These are phyloP conservation scores for Sebastes trivittatus DNA, from an alignment of 2,797 vertebrate genomes.

Conservation along the genomic window DNA sequence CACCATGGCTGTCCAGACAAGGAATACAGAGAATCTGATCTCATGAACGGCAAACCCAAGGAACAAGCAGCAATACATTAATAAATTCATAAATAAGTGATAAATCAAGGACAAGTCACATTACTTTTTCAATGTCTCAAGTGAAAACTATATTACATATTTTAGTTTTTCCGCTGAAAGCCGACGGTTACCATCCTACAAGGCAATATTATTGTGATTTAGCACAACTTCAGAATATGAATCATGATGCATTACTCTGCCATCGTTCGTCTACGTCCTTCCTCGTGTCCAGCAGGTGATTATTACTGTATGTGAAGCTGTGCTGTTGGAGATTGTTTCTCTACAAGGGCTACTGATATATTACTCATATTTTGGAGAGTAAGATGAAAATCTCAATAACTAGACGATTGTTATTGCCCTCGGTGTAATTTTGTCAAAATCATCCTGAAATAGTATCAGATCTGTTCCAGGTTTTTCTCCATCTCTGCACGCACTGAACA, in stretches of 20 bases:
- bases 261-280: neutral
- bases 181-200: neutral
- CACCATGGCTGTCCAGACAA: neutral
- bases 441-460: conserved; percentile 13
- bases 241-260: conserved; percentile 1
- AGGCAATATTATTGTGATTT: neutral
- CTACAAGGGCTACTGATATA: neutral
- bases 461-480: conserved; percentile 26
- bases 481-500: conserved; percentile 37
- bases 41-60: neutral
- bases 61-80: neutral
- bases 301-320: neutral
- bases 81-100: neutral
- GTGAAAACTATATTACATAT: neutral
- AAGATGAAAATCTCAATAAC: conserved; percentile 17
- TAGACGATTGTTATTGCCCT: neutral
- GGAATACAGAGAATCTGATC: neutral
- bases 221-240: neutral
- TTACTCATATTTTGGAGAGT: conserved; percentile 6
- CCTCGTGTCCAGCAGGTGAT: neutral
- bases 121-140: neutral
- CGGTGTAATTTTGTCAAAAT: conserved; percentile 2
- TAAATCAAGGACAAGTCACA: neutral
- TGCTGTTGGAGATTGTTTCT: conserved; percentile 5
- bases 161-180: neutral